Conservation (phyloP, 1,140 invertebrate genomes). For the Oscheius sp. region DNA sequence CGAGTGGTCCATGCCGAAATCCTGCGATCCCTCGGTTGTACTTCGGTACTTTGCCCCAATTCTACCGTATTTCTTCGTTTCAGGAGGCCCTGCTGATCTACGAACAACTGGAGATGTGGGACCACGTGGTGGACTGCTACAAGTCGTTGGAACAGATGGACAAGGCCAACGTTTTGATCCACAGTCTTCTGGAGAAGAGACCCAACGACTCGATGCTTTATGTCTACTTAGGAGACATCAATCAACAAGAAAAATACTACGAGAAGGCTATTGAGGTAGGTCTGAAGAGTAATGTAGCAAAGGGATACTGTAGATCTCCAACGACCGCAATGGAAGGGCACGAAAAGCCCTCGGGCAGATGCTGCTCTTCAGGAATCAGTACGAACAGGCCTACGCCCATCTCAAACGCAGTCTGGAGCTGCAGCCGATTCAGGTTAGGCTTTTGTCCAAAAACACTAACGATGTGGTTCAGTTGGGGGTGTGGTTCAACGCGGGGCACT, state of each 20-base stretch:
- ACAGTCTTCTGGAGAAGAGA: conserved; percentile 75
- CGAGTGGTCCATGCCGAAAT: conserved; percentile 18
- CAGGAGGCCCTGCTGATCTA: conserved; percentile 76
- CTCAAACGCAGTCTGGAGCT: conserved; percentile 77
- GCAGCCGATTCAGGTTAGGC: conserved; percentile 71
- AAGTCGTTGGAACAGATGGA: conserved; percentile 70
- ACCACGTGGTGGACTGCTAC: conserved; percentile 86
- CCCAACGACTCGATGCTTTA: conserved; percentile 77
- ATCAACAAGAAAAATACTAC: conserved; percentile 72
- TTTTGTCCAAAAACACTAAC: neutral
- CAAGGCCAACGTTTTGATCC: conserved; percentile 74
- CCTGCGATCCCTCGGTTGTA: conserved; percentile 28
- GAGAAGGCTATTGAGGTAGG: conserved; percentile 81
- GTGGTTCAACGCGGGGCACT: conserved; percentile 82
- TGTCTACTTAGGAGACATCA: conserved; percentile 83
- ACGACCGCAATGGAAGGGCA: conserved; percentile 72
- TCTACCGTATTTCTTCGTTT: conserved; percentile 44
- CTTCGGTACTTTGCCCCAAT: neutral
- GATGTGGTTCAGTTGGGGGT: conserved; percentile 67
- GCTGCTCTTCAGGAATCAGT: conserved; percentile 72
- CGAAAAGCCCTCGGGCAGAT: conserved; percentile 79
- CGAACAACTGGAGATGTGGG: conserved; percentile 79
- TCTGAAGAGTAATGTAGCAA: neutral
- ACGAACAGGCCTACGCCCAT: conserved; percentile 74
- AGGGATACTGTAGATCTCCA: conserved; percentile 35